A percentile compares a stretch with the other conserved stretches of the same genome.
phyloP scores from a whole-genome alignment of 1,140 invertebrate species.

The Lordiphosa stackelbergi region DNA sequence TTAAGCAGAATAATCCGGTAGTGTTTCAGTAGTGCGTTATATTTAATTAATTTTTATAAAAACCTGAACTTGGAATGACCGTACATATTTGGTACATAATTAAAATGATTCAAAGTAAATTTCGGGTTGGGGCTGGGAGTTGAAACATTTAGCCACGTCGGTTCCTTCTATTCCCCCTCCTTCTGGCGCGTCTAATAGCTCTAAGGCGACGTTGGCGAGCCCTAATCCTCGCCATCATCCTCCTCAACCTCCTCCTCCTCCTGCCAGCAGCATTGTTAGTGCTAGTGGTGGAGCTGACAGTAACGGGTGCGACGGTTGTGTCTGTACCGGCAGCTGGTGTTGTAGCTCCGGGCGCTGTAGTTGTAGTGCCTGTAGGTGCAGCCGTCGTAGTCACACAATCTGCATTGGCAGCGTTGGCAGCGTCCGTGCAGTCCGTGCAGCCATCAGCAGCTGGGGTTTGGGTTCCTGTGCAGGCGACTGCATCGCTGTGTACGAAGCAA shows the following conservation, averaged over 20 bases:
- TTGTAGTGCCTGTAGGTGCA: neutral
- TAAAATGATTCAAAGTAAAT: too few relatives aligned
- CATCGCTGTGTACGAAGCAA: neutral
- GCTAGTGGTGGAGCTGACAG: neutral
- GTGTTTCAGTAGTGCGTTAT: too few relatives aligned
- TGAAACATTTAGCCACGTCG: neutral
- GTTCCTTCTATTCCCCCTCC: neutral
- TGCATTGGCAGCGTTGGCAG: neutral
- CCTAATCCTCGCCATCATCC: too few relatives aligned
- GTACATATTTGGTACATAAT: too few relatives aligned
- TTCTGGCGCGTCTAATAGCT: neutral
- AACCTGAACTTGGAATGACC: too few relatives aligned
- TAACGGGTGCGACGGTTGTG: neutral
- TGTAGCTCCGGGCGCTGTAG: neutral
- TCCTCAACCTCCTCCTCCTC: too few relatives aligned
- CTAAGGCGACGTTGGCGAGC: neutral
- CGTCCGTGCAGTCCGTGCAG: neutral
- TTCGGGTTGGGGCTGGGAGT: neutral
- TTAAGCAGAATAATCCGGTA: too few relatives aligned
- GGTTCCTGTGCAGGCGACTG: too few relatives aligned
- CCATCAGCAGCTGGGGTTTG: neutral
- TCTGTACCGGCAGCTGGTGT: neutral
- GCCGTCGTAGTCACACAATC: neutral
- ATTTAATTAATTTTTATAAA: too few relatives aligned
- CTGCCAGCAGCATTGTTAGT: neutral